Evolutionary conservation across 2,888 invertebrate species (phyloP).

Genomic region (Amblyjoppa fuscipennis): DNA sequence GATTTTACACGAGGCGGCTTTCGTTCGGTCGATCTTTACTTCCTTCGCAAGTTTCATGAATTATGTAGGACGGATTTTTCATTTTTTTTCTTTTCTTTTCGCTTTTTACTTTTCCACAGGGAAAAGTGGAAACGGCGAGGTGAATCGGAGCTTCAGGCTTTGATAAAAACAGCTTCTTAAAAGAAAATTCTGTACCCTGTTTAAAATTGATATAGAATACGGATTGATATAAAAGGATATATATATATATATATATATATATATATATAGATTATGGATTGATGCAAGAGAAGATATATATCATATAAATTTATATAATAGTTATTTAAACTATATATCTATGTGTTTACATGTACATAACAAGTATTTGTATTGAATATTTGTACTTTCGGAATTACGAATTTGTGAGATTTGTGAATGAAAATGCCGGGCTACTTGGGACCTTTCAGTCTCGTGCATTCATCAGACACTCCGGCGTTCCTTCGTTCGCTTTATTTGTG

Average conservation of each 20-base stretch:
- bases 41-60: too few relatives aligned
- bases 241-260: neutral
- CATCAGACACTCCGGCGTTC: neutral
- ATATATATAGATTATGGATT: neutral
- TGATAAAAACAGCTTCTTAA: too few relatives aligned
- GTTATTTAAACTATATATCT: neutral
- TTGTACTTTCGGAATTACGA: neutral
- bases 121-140: too few relatives aligned
- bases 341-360: neutral
- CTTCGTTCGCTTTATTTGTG: conserved; percentile 1
- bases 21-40: neutral
- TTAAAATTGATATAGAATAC: too few relatives aligned
- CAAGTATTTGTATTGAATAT: conserved; percentile 7
- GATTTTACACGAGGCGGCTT: neutral
- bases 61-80: too few relatives aligned
- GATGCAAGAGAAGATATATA: neutral
- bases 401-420: conserved; percentile 1
- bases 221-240: neutral
- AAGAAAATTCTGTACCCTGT: too few relatives aligned
- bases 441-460: neutral
- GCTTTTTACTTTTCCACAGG: too few relatives aligned
- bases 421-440: neutral
- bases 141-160: too few relatives aligned
- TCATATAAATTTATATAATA: neutral
- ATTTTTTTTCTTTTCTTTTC: too few relatives aligned